Percentiles rank a stretch among this genome's conserved stretches.
phyloP scores from a whole-genome alignment of 1,140 invertebrate genomes.

The Plectrocnemia conspersa region DNA sequence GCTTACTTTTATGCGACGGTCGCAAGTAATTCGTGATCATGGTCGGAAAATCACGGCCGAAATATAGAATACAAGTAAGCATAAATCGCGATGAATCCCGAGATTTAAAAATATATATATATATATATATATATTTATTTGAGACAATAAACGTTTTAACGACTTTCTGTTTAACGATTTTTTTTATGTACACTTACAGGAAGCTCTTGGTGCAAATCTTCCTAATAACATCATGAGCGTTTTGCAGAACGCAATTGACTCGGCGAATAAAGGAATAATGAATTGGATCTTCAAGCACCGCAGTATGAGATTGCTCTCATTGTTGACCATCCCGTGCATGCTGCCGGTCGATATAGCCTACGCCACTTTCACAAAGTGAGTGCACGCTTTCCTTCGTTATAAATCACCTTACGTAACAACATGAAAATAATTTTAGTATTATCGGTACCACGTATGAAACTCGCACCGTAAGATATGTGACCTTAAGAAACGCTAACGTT shows the following conservation, averaged over 20 bases:
- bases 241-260: conserved; percentile 88
- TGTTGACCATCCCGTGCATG: conserved; percentile 77
- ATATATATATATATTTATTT: no score
- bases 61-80: no score
- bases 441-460: conserved; percentile 54
- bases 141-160: no score
- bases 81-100: no score
- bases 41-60: no score
- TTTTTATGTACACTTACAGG: conserved; percentile 52
- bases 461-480: conserved; percentile 52
- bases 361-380: conserved; percentile 78
- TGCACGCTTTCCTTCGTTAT: conserved; percentile 30
- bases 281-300: conserved; percentile 85
- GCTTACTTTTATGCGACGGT: no score
- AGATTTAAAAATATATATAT: no score
- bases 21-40: no score
- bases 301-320: conserved; percentile 71
- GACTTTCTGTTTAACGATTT: background rate
- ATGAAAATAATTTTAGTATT: conserved; percentile 46
- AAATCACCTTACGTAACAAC: background rate
- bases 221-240: conserved; percentile 79
- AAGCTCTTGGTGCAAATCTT: conserved; percentile 78
- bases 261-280: conserved; percentile 82
- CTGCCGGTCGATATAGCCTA: conserved; percentile 81
- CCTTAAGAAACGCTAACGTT: conserved; percentile 49